Conservation (phyloP, 1,140 invertebrate genomes). For the Ridgeia piscesae region DNA sequence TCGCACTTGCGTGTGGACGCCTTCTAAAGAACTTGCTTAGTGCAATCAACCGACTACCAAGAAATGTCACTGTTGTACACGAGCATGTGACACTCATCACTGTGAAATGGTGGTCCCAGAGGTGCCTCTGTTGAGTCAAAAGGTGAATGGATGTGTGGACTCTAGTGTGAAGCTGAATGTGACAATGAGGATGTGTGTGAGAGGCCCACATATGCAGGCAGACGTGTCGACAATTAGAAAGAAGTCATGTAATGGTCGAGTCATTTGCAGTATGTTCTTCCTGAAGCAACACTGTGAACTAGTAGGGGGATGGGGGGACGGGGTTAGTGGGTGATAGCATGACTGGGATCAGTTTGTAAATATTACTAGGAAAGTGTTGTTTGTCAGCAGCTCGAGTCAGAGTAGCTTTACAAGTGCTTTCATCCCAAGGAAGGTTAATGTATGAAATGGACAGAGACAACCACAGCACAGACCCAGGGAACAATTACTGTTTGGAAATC, state of each 20-base stretch:
- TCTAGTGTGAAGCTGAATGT: not conserved
- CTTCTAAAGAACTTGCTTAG: not conserved
- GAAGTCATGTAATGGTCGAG: not conserved
- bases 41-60: no score
- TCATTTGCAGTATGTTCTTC: not conserved
- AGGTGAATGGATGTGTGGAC: not conserved
- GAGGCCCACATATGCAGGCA: not conserved
- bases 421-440: not conserved
- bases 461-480: not conserved
- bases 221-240: not conserved
- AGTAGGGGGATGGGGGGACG: not conserved
- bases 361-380: not conserved
- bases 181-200: not conserved
- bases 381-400: not conserved
- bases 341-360: not conserved
- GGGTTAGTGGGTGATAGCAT: not conserved
- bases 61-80: no score
- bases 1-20: no score
- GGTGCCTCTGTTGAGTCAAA: not conserved
- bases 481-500: not conserved
- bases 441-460: not conserved
- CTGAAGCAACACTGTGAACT: not conserved
- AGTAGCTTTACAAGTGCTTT: not conserved
- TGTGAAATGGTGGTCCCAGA: not conserved
- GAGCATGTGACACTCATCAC: no score